Evolutionary conservation across 2,113 vertebrate genomes (phyloP).

Genomic region (Bubo blakistoni): DNA sequence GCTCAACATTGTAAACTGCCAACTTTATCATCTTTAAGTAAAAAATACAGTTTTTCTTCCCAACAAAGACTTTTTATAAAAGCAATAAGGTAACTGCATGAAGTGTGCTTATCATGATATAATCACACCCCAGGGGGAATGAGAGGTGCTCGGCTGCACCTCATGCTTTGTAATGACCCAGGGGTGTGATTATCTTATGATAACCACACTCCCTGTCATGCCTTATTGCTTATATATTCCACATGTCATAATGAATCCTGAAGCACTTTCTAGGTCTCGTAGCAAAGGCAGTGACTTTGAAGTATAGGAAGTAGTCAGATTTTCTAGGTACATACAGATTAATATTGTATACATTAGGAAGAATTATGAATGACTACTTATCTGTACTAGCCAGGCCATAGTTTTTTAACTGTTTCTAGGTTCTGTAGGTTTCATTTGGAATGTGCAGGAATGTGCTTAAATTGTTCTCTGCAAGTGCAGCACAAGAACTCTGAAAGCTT

Average conservation of each 20-base stretch:
- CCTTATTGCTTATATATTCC: conserved; percentile 80
- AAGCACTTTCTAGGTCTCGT: conserved; percentile 72
- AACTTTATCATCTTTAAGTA: conserved; percentile 70
- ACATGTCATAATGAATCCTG: conserved; percentile 80
- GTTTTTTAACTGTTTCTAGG: conserved; percentile 64
- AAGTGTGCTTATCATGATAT: conserved; percentile 69
- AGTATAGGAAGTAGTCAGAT: conserved; percentile 72
- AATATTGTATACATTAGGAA: conserved; percentile 73
- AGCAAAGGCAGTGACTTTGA: conserved; percentile 76
- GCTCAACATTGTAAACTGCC: conserved; percentile 64
- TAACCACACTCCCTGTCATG: conserved; percentile 78
- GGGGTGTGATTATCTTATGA: conserved; percentile 80
- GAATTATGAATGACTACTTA: conserved; percentile 76
- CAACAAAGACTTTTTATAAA: conserved; percentile 75
- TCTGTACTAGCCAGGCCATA: conserved; percentile 58
- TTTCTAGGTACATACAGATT: conserved; percentile 76
- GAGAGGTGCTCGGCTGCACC: conserved; percentile 67
- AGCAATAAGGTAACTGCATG: conserved; percentile 70
- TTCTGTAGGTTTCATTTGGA: not conserved
- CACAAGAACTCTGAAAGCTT: not conserved
- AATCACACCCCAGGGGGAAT: conserved; percentile 78
- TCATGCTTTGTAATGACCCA: conserved; percentile 80
- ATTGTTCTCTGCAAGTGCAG: not conserved
- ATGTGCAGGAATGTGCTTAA: not conserved
- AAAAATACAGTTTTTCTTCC: conserved; percentile 66